Conservation (phyloP, 2,888 invertebrate genomes). For the Hetaerina titia region DNA sequence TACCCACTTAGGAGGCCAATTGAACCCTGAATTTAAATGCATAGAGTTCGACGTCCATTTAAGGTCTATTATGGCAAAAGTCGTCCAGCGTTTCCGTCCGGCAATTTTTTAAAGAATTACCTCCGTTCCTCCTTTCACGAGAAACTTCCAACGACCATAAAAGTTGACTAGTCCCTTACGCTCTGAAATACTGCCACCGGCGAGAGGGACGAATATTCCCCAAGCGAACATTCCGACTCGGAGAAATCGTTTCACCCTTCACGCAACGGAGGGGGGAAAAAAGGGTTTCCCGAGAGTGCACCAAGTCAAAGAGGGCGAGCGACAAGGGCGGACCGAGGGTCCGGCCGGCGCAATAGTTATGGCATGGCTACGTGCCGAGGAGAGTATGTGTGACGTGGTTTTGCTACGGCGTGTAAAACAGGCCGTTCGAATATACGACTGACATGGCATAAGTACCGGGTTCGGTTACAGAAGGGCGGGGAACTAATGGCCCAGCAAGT, state of each 20-base stretch:
- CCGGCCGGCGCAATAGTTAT: no score
- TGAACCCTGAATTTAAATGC: background rate
- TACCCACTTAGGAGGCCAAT: background rate
- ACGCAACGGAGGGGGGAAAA: background rate
- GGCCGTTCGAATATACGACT: background rate
- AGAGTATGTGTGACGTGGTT: background rate
- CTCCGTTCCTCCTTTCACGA: background rate
- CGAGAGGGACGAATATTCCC: background rate
- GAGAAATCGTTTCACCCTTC: background rate
- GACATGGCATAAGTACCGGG: background rate
- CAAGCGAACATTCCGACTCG: background rate
- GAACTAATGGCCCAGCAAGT: background rate
- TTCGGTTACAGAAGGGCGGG: background rate
- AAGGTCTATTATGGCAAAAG: background rate
- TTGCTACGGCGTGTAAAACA: background rate
- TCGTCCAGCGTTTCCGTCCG: background rate
- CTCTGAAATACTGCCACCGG: background rate
- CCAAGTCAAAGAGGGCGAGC: background rate
- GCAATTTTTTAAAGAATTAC: no score
- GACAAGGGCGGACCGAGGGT: no score
- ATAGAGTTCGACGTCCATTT: background rate
- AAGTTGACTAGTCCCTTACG: background rate
- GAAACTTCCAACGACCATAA: background rate
- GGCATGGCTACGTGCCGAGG: no score
- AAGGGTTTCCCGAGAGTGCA: background rate